These are phyloP conservation scores for Telmatochromis sp. DNA, from an alignment of 2,113 vertebrate genomes.

Conservation along the genomic window DNA sequence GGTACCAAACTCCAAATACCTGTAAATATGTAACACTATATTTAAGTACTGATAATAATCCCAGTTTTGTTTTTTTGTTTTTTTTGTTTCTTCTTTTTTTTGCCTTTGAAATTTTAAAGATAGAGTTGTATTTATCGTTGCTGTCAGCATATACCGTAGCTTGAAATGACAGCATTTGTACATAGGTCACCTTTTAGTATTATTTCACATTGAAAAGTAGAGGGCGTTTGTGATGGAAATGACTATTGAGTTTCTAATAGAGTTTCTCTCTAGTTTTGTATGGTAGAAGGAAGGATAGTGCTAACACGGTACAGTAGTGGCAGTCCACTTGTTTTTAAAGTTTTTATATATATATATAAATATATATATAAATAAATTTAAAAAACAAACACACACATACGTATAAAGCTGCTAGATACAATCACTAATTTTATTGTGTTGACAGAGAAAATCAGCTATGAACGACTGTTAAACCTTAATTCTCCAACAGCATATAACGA, in stretches of 20 bases:
- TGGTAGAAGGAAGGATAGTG: constrained; percentile 72
- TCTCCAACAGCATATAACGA: constrained; percentile 66
- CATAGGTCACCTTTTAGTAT: constrained; percentile 93
- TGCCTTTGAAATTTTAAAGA: constrained; percentile 64
- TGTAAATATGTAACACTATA: constrained; percentile 86
- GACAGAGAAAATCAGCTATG: constrained; percentile 70
- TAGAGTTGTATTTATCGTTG: constrained; percentile 84
- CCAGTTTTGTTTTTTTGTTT: constrained; percentile 9
- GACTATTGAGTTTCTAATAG: constrained; percentile 82
- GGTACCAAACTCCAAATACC: constrained; percentile 75
- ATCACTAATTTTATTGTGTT: constrained; percentile 78
- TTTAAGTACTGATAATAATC: constrained; percentile 74
- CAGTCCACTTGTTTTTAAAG: constrained; percentile 68
- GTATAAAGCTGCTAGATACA: constrained; percentile 81
- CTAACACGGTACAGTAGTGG: constrained; percentile 69
- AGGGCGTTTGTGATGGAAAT: constrained; percentile 78
- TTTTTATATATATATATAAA: constrained; percentile 43
- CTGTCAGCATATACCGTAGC: constrained; percentile 75
- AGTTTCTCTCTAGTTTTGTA: constrained; percentile 95
- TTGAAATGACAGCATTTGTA: constrained; percentile 86
- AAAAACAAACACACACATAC: background rate
- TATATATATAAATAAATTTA: constrained; percentile 17
- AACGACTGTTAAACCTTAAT: constrained; percentile 82
- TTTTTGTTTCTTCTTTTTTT: background rate
- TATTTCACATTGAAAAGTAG: constrained; percentile 99